Base-by-base conservation (phyloP, 2,888 invertebrate genomes). In the Pheosia tremula region DNA sequence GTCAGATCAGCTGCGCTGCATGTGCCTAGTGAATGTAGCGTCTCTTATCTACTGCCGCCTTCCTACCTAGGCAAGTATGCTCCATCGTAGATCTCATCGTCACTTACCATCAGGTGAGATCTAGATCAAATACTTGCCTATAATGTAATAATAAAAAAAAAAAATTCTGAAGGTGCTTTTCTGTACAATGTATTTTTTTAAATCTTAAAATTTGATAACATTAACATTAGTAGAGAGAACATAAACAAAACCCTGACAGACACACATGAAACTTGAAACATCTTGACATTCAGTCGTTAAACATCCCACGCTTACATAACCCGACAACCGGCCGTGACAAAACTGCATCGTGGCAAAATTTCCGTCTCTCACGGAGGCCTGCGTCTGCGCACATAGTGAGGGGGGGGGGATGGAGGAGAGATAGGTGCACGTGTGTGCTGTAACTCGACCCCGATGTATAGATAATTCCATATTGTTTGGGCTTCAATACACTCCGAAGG, bases 381-480 rank as follows among this genome's bases (percentile, higher is more conserved):
- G 71, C 66, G 74, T 68, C 62, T 69, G 72, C 68, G 69, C 67
- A 69, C 60, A 59, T 57, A 56, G 60, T 57, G 57, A 57, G 68
- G 71, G 70, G 73, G 69, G 75, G 69, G 71, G 56, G 58, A 24
- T 54, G 54, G 58, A 43, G 38, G 55, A 47, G 47, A 58, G 70
- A 60, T 63, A 38, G 50, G 43, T 85, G 84, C 86, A 87, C 87
- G 87, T 87, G 87, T 83, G 80, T 82, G 76, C 70, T 68, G 87
- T 84, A 87, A 88, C 82, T 69, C 72, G 86, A 88, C 83, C 83
- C 78, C 59, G 61, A 67, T 73, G 78, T 78, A 77, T 76, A 83
- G 85, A 86, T 85, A 84, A 87, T 85, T 84, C 79, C 77, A 75
- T 81, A 85, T 83, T 85, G 85, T 85, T 64, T 67, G 68, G 68